Evolutionary conservation across 1,140 invertebrate genomes (phyloP), one percentile per base, ranked within the genome.

Genomic region (Drosophila ercepeae): DNA sequence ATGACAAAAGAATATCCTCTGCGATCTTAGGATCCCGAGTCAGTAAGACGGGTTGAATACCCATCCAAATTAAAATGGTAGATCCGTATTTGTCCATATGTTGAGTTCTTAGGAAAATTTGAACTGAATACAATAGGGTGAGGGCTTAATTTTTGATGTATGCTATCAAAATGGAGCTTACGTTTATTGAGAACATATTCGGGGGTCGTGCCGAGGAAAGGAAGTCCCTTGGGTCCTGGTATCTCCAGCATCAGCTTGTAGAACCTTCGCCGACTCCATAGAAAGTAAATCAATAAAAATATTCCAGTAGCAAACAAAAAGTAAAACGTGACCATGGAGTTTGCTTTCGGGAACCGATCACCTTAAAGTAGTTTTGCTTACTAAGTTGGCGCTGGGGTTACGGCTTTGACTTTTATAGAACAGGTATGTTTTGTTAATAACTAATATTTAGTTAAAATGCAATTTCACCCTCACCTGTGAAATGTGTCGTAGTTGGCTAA

Each of bases 201-300:
- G 5, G 16, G 5, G 2, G 36, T 9, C 3, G 36, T 41, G 7
- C 89, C 89, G 1, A 90, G 1, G 0, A 90, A 18, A 0, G 84
- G 89, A 21, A 59, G 59, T 8, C 81, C 74, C 0, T 46, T 4
- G 0, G 78, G 75, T 23, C 89, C 89, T 1, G 81, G 68, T 2
- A 90, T n/a, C 64, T 83, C 58, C 0, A 58, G 13, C 21, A 69
- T 72, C 13, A 89, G n/a, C 8, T 18, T 5, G 52, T 90, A 90
- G n/a, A 61, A 74, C 25, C 70, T 69, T 5, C 89, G 68, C 0
- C 89, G 78, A 16, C 52, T 78, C 89, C 88, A 90, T 5, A 90
- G 14, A n/a, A 83, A 51, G 19, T 77, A 76, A 1, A 83, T 44
- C 75, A 79, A 90, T 4, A 53, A 7, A 7, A 76, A 23, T 11